Evolutionary conservation across 1,140 invertebrate species (phyloP).

Genomic region (Doryteuthis pealeii): DNA sequence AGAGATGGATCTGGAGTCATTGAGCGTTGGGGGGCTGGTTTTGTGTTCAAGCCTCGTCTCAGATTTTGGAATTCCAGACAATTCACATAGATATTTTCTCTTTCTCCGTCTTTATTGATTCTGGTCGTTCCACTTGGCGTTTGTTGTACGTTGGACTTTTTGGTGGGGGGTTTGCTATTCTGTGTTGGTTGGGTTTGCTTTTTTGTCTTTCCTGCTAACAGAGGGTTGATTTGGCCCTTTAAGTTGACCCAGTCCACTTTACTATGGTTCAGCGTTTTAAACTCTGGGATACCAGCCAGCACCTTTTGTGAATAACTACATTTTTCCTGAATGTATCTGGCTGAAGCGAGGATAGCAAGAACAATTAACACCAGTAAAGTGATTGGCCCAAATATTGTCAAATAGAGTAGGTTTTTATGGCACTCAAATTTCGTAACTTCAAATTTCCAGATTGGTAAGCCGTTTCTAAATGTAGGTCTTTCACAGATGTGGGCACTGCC

Average conservation of each 20-base stretch:
- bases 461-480: constrained; percentile 22
- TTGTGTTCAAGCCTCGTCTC: neutral
- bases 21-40: neutral
- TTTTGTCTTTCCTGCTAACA: neutral
- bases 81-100: constrained; percentile 5
- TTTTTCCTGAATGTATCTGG: neutral
- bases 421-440: constrained; percentile 22
- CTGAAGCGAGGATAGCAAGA: neutral
- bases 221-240: neutral
- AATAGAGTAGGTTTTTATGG: constrained; percentile 19
- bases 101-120: neutral
- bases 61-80: neutral
- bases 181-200: neutral
- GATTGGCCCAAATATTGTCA: constrained; percentile 33
- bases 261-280: neutral
- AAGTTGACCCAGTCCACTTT: neutral
- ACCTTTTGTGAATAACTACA: neutral
- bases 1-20: neutral
- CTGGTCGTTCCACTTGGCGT: neutral
- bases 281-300: neutral
- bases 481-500: constrained; percentile 30
- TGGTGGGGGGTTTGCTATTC: neutral
- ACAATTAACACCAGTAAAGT: constrained; percentile 29
- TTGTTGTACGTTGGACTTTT: neutral
- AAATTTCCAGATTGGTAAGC: constrained; percentile 22